These are phyloP conservation scores for Habropoda laboriosa DNA, from an alignment of 1,140 invertebrate species.

Conservation along the genomic window DNA sequence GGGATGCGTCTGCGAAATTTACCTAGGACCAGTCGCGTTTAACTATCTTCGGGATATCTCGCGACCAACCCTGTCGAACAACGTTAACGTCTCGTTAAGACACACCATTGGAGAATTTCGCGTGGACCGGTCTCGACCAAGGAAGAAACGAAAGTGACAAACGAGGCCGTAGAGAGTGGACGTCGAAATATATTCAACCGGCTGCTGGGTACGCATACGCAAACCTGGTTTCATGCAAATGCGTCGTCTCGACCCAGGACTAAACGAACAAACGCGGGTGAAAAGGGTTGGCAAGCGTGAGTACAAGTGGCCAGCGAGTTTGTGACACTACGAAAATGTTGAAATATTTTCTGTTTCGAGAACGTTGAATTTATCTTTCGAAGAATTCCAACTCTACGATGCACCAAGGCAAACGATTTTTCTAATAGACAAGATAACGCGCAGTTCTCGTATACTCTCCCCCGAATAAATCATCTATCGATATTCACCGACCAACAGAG, in stretches of 20 bases:
- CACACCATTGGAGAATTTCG: neutral
- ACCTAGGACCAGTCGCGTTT: neutral
- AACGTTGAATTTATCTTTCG: neutral
- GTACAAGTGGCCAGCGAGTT: neutral
- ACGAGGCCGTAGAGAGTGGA: conserved; percentile 49
- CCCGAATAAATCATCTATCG: neutral
- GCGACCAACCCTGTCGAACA: neutral
- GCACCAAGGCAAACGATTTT: too few species aligned
- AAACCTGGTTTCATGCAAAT: conserved; percentile 27
- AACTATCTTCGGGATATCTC: neutral
- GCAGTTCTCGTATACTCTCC: neutral
- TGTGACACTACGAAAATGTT: neutral
- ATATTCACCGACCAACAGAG: neutral
- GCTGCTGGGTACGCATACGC: neutral
- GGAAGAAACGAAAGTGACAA: conserved; percentile 52
- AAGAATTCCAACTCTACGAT: too few species aligned
- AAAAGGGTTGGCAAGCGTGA: neutral
- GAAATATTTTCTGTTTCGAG: neutral
- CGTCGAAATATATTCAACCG: conserved; percentile 54
- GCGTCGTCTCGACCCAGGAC: conserved; percentile 8
- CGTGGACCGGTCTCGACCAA: neutral
- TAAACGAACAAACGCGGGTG: conserved; percentile 8
- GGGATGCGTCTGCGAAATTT: neutral
- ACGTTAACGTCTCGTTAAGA: conserved; percentile 1
- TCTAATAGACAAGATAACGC: too few species aligned